Conservation (phyloP, 2,888 invertebrate genomes). For the Diabrotica balteata region DNA sequence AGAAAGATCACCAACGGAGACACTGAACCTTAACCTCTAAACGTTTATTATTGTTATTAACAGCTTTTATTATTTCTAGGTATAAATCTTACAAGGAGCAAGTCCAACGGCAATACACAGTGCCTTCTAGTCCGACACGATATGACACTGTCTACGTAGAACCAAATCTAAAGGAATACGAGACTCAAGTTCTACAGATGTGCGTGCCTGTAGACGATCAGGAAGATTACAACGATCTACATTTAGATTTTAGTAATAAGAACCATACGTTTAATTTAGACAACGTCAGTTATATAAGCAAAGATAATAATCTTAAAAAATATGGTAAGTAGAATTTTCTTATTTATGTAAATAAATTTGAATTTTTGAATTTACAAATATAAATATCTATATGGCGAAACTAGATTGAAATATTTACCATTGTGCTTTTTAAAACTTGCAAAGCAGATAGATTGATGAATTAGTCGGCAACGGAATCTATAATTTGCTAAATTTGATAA, state of each 20-base stretch:
- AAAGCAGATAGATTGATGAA: too few species aligned
- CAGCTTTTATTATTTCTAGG: constrained; percentile 59
- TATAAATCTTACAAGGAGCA: constrained; percentile 87
- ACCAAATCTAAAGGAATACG: constrained; percentile 90
- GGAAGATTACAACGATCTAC: constrained; percentile 79
- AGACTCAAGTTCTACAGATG: constrained; percentile 94
- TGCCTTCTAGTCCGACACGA: constrained; percentile 67
- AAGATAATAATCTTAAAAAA: constrained; percentile 70
- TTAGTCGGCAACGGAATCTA: too few species aligned
- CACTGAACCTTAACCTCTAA: too few species aligned
- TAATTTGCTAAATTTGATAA: too few species aligned
- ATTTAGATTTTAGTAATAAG: constrained; percentile 85
- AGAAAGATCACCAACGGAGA: too few species aligned
- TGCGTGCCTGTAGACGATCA: constrained; percentile 86
- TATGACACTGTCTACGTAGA: constrained; percentile 76
- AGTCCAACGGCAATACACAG: constrained; percentile 62
- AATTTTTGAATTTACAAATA: too few species aligned
- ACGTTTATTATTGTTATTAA: too few species aligned
- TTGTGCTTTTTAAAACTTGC: too few species aligned
- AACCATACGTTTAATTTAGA: constrained; percentile 89
- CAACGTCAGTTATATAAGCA: constrained; percentile 87
- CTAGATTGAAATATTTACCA: too few species aligned
- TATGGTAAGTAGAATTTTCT: constrained; percentile 61
- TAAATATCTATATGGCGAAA: too few species aligned
- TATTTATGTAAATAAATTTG: not conserved